A percentile compares a stretch with the other conserved stretches of the same genome.
Evolutionary conservation across 2,888 invertebrate genomes (phyloP).

Genomic region (Fabriciana adippe): DNA sequence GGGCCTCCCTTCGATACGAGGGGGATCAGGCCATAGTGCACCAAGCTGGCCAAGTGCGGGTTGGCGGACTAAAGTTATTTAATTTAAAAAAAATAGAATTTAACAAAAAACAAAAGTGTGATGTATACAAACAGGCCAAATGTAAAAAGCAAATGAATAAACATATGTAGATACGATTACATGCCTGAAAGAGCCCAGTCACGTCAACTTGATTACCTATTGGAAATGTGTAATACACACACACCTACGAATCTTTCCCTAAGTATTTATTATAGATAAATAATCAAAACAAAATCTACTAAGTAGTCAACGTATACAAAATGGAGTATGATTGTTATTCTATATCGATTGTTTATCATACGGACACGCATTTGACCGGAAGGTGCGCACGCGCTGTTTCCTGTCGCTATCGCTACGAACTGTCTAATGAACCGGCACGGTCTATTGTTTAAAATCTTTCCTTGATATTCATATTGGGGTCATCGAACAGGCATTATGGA

Average conservation of each 20-base stretch:
- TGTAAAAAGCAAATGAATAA: too few species aligned
- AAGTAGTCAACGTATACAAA: conserved; percentile 21
- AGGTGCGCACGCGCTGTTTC: conserved; percentile 65
- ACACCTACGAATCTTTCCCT: neutral
- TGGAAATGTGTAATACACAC: too few species aligned
- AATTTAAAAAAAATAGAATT: too few species aligned
- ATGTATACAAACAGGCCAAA: too few species aligned
- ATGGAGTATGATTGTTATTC: conserved; percentile 51
- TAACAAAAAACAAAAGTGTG: too few species aligned
- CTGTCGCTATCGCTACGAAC: conserved; percentile 62
- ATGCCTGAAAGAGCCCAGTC: too few species aligned
- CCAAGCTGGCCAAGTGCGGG: too few species aligned
- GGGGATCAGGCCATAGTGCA: too few species aligned
- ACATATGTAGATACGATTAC: too few species aligned
- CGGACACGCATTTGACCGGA: conserved; percentile 71
- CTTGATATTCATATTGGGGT: conserved; percentile 54
- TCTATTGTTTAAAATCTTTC: conserved; percentile 65
- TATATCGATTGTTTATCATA: conserved; percentile 60
- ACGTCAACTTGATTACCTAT: too few species aligned
- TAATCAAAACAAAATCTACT: conserved; percentile 21
- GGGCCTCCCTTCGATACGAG: too few species aligned
- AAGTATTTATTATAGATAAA: neutral
- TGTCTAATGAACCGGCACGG: conserved; percentile 70
- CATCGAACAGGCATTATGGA: conserved; percentile 56
- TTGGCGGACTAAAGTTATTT: too few species aligned